phyloP scores from a whole-genome alignment of 2,797 vertebrate species.

The Etheostoma perlongum region DNA sequence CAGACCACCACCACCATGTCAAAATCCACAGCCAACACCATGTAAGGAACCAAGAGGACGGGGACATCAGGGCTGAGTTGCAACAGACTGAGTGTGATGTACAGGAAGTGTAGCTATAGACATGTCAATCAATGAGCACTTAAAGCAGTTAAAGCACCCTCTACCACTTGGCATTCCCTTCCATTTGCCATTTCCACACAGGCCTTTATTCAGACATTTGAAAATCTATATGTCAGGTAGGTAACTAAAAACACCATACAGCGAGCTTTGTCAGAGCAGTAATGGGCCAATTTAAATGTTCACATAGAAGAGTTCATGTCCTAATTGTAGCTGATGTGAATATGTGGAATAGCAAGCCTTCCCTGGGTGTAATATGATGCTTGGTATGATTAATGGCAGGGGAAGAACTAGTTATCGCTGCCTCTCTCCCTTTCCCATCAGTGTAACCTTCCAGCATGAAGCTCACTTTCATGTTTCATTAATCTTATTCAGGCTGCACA shows the following conservation, averaged over 20 bases:
- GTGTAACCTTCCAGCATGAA: slow-evolving; percentile 54
- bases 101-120: neutral
- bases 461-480: slow-evolving; percentile 75
- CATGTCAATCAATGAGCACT: neutral
- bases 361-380: slow-evolving; percentile 61
- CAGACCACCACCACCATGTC: neutral
- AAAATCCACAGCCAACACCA: neutral
- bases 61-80: neutral
- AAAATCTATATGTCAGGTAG: neutral
- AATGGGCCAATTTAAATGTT: slow-evolving; percentile 53
- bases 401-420: slow-evolving; percentile 38
- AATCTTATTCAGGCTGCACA: slow-evolving; percentile 65
- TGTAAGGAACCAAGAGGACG: neutral
- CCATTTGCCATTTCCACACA: slow-evolving; percentile 9
- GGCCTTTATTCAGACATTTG: neutral
- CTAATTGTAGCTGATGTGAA: slow-evolving; percentile 67
- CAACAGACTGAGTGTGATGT: neutral
- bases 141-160: slow-evolving; percentile 12
- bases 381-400: slow-evolving; percentile 64
- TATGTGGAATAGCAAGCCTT: slow-evolving; percentile 54
- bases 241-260: too few relatives aligned
- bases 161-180: neutral
- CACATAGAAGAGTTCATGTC: slow-evolving; percentile 39
- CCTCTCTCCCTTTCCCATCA: slow-evolving; percentile 21
- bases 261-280: slow-evolving; percentile 29